phyloP scores from a whole-genome alignment of 1,140 invertebrate species.

The Telenomus remus region DNA sequence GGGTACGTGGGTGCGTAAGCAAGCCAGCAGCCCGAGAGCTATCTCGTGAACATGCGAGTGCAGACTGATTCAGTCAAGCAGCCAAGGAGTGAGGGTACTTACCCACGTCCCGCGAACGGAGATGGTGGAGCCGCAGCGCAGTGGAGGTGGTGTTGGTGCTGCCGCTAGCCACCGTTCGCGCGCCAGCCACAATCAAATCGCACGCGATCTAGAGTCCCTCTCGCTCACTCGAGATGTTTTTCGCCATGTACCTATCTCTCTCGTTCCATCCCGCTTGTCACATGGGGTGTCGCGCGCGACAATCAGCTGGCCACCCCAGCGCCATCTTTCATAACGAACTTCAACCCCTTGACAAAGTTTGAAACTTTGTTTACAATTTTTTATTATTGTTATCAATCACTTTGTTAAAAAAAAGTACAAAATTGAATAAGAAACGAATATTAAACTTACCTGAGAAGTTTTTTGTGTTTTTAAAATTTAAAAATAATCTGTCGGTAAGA shows the following conservation, averaged over 20 bases:
- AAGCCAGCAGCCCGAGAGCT: constrained; percentile 68
- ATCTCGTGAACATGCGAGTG: constrained; percentile 74
- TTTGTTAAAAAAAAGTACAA: no score
- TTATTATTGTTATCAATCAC: no score
- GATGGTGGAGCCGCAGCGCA: constrained; percentile 58
- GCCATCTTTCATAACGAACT: no score
- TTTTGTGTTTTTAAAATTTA: no score
- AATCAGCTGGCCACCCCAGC: no score
- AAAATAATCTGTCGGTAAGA: no score
- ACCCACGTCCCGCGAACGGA: constrained; percentile 67
- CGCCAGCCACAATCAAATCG: constrained; percentile 66
- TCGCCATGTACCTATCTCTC: no score
- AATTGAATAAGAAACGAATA: no score
- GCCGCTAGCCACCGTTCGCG: constrained; percentile 54
- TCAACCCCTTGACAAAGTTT: no score
- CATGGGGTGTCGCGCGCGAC: neutral
- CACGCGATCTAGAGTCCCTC: constrained; percentile 36
- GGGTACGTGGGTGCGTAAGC: constrained; percentile 63
- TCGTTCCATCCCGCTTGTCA: neutral
- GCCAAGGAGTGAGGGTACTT: constrained; percentile 72
- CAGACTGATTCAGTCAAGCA: constrained; percentile 71
- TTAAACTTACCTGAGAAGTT: no score
- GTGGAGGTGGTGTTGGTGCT: constrained; percentile 60
- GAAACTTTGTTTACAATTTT: no score
- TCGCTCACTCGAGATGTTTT: neutral